Conservation (phyloP, 1,140 invertebrate genomes). For the Rhysida immarginata region DNA sequence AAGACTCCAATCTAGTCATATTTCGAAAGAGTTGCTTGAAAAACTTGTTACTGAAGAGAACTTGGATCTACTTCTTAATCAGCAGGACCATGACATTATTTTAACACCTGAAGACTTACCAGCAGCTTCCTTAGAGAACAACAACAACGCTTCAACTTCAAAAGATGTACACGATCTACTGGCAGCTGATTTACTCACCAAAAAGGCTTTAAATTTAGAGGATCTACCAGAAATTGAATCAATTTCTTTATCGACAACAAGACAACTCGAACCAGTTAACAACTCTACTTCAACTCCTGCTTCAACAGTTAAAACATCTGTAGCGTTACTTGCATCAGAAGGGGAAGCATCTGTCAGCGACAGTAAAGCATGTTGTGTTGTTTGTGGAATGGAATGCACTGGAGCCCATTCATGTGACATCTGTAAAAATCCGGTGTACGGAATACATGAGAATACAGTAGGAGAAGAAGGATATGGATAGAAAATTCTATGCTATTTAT, state of each 20-base stretch:
- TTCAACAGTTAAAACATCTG: background rate
- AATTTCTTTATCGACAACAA: background rate
- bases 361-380: background rate
- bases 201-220: background rate
- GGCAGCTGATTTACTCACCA: background rate
- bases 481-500: background rate
- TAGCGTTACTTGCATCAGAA: background rate
- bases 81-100: slow-evolving; percentile 9
- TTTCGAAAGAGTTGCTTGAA: background rate
- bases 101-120: slow-evolving; percentile 9
- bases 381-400: background rate
- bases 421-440: background rate
- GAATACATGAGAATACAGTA: background rate
- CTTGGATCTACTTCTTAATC: slow-evolving; percentile 9
- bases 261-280: background rate
- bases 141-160: slow-evolving; percentile 10
- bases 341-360: background rate
- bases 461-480: background rate
- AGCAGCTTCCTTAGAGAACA: slow-evolving; percentile 10
- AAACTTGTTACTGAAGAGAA: background rate
- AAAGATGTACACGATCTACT: background rate
- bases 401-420: background rate
- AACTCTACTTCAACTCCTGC: background rate
- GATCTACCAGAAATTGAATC: background rate
- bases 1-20: background rate